These are phyloP conservation scores for Clitarchus hookeri DNA, from an alignment of 2,888 invertebrate species.

Conservation along the genomic window DNA sequence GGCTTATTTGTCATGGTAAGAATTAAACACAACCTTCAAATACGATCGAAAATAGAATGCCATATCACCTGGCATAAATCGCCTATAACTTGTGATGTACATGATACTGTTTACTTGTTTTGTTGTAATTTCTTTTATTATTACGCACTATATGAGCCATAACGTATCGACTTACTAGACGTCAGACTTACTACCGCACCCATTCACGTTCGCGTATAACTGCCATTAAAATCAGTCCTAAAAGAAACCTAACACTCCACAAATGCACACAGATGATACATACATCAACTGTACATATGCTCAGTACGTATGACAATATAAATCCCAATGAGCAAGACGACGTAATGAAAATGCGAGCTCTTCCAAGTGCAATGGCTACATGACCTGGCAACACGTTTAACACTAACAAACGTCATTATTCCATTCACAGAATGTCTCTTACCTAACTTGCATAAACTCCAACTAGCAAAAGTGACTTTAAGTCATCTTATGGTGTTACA, in stretches of 20 bases:
- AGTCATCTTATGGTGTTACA: constrained; percentile 33
- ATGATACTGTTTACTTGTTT: not conserved
- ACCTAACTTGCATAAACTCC: constrained; percentile 30
- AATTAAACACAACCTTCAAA: not conserved
- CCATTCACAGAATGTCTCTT: constrained; percentile 24
- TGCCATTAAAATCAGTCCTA: no score
- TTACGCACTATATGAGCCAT: not conserved
- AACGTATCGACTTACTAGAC: not conserved
- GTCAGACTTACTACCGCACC: not conserved
- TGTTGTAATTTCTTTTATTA: not conserved
- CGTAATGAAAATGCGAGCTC: constrained; percentile 16
- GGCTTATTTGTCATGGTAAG: not conserved
- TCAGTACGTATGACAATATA: not conserved
- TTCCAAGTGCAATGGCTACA: constrained; percentile 40
- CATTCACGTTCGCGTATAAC: not conserved
- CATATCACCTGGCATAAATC: no score
- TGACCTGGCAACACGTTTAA: constrained; percentile 20
- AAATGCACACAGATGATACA: not conserved
- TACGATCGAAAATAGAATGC: no score
- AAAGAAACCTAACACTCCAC: not conserved
- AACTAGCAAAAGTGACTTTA: constrained; percentile 12
- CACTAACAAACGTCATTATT: not conserved
- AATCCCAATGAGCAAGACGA: not conserved
- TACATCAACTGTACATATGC: not conserved
- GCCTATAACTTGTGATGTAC: no score